Evolutionary conservation across 2,888 invertebrate genomes (phyloP), one percentile per base, ranked within the genome.

Genomic region (Scrobipalpa atriplicella): DNA sequence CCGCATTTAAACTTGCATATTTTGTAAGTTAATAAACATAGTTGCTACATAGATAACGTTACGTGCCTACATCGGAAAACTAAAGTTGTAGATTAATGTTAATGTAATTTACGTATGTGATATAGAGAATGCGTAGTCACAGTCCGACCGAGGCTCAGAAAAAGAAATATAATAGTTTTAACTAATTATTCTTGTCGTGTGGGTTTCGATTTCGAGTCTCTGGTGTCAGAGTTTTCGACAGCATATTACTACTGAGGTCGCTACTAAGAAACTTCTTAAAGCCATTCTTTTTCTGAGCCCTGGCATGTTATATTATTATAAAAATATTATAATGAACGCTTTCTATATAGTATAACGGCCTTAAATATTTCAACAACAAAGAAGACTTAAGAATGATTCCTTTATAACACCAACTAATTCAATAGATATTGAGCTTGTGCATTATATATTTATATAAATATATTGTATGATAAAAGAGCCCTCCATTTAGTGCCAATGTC

Each of bases 401-500:
- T 47, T 47, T 5, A 29, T 29, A 47, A 47, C 47, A 47, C 47
- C 47, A 47, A 47, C 47, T 5, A 47, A 6, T 47, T 47, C 47
- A 47, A 47, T 47, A 47, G n/a, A 13, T 43, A 43, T 47, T 47
- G 47, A 47, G 47, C 47, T 47, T 47, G 47, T 47, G 16, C 1
- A 47, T 47, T 47, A 16, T 47, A 16, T 58, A 36, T n/a, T 29
- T 29, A 13, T 36, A 36, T 58, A 36, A 9, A 38, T 54, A 54
- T 2, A 52, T 52, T 18, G 7, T 56, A 6, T 75, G 75, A 75
- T 68, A 72, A 77, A 82, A 82, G 75, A 78, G 82, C 90, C 90
- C 89, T 90, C 90, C 90, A 90, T 82, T 74, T 90, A 90, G 90
- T 90, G 90, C 90, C 90, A 90, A 90, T 78, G 79, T 82, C 82